Conservation (phyloP, 2,113 vertebrate genomes). For the Ahaetulla prasina region DNA sequence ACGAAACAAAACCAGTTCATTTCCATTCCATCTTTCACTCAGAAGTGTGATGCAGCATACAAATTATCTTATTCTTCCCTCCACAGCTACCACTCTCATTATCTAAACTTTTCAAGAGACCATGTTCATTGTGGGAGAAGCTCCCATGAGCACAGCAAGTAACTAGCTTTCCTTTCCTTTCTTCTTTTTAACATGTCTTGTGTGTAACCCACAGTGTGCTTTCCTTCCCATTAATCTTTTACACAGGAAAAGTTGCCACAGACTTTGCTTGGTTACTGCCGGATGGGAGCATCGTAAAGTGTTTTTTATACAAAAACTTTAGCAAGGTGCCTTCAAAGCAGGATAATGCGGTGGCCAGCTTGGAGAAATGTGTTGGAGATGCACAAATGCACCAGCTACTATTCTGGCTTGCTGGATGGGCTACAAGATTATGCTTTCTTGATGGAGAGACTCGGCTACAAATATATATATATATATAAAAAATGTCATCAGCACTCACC, state of each 20-base stretch:
- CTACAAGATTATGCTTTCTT: background rate
- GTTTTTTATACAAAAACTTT: background rate
- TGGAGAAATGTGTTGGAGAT: background rate
- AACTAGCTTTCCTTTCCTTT: background rate
- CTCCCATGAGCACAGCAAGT: background rate
- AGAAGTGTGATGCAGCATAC: background rate
- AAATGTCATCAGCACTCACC: slow-evolving; percentile 67
- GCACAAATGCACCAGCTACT: background rate
- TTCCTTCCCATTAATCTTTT: background rate
- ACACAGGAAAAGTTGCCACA: background rate
- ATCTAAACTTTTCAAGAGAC: background rate
- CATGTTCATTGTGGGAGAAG: background rate
- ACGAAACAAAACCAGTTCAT: background rate
- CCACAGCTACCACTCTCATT: background rate
- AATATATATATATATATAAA: background rate
- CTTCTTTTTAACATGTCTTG: background rate
- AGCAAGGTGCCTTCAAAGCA: background rate
- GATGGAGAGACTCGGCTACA: background rate
- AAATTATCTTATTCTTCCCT: background rate
- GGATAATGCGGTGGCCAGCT: background rate
- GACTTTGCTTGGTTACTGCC: background rate
- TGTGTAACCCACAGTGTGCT: background rate
- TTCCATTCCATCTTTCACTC: background rate
- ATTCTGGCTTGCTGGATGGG: background rate
- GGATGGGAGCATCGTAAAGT: too few species aligned